phyloP scores from a whole-genome alignment of 2,888 invertebrate species.

The Flabesymbios commensalis region DNA sequence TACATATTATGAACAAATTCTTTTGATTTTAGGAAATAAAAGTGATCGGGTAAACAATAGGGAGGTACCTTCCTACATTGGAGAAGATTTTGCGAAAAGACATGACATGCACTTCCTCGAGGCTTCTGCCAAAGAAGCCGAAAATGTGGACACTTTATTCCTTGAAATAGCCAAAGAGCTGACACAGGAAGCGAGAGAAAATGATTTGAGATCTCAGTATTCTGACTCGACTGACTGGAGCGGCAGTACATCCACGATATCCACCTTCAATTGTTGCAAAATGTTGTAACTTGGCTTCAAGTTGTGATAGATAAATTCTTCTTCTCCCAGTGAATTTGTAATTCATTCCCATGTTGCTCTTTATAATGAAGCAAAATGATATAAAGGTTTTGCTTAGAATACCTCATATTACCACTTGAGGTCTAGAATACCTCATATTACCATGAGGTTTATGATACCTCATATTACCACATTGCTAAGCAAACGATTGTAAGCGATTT shows the following conservation, averaged over 20 bases:
- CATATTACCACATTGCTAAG: no score
- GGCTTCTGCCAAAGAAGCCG: constrained; percentile 96
- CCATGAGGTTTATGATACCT: no score
- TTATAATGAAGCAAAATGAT: no score
- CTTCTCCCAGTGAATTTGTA: no score
- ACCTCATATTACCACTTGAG: no score
- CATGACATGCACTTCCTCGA: constrained; percentile 94
- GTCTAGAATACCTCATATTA: no score
- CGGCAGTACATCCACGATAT: background rate
- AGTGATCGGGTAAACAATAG: constrained; percentile 89
- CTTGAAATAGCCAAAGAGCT: constrained; percentile 91
- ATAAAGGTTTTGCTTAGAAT: no score
- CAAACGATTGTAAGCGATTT: no score
- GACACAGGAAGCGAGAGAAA: constrained; percentile 19
- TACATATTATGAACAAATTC: no score
- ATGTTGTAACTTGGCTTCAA: no score
- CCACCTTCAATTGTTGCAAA: background rate
- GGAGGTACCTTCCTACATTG: constrained; percentile 92
- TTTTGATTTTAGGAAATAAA: constrained; percentile 96
- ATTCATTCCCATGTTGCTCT: no score
- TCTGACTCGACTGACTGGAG: background rate
- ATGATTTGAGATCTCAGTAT: background rate
- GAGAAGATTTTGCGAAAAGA: constrained; percentile 89
- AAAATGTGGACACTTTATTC: constrained; percentile 94
- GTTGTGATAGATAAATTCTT: no score